Evolutionary conservation across 2,113 vertebrate species (phyloP).

Genomic region (Gadus chalcogrammus): DNA sequence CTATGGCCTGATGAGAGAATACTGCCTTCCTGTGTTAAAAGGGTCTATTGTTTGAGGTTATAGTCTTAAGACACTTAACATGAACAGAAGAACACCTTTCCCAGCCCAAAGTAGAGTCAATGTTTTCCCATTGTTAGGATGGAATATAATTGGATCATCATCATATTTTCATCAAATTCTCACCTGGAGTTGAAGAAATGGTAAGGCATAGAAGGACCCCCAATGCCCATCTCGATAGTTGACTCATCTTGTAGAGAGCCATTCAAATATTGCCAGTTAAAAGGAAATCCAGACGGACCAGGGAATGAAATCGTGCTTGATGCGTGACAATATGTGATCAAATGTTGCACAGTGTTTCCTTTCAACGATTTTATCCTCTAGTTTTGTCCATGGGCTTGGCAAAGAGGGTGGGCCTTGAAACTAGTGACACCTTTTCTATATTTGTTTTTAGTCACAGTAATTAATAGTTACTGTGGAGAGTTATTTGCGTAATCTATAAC

Average conservation of each 20-base stretch:
- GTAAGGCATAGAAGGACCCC: slow-evolving; percentile 16
- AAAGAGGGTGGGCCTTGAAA: no score
- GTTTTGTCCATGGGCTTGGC: no score
- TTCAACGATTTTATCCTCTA: no score
- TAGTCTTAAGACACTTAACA: neutral
- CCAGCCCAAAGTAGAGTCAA: neutral
- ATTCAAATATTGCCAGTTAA: neutral
- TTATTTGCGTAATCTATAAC: neutral
- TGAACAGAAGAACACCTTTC: neutral
- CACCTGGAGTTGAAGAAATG: slow-evolving; percentile 26
- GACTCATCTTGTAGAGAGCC: slow-evolving; percentile 25
- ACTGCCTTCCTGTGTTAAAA: no score
- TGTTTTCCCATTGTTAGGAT: neutral
- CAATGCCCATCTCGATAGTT: slow-evolving; percentile 7
- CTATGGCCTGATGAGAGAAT: no score
- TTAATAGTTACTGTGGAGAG: neutral
- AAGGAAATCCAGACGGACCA: neutral
- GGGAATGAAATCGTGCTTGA: no score
- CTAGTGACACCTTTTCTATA: slow-evolving; percentile 13
- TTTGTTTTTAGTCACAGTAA: slow-evolving; percentile 9
- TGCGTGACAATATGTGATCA: no score
- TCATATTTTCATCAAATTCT: slow-evolving; percentile 3
- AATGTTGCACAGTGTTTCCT: no score
- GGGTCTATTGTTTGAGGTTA: no score
- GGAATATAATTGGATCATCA: neutral